A percentile compares a stretch with the other conserved stretches of the same genome.
Conservation (phyloP, 2,113 vertebrate genomes). For the Gambusia affinis region DNA sequence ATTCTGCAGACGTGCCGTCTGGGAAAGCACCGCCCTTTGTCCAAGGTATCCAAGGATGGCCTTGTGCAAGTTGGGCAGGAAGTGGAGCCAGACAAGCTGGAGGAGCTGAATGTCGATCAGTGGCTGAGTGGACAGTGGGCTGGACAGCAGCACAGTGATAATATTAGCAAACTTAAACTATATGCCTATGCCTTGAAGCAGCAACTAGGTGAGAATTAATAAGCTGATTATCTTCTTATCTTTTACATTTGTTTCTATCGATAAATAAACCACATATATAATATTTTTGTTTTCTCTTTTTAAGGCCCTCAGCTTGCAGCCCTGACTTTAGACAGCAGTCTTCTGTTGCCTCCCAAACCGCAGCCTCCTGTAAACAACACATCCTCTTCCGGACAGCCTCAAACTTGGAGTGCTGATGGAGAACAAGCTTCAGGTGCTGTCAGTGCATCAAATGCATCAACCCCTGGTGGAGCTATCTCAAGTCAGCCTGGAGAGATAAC, state of each 20-base stretch:
- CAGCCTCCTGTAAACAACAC: slow-evolving; percentile 71
- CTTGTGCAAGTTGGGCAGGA: slow-evolving; percentile 89
- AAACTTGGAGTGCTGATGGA: slow-evolving; percentile 68
- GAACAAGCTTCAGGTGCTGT: slow-evolving; percentile 74
- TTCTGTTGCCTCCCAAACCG: slow-evolving; percentile 88
- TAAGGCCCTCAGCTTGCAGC: slow-evolving; percentile 91
- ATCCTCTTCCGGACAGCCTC: slow-evolving; percentile 63
- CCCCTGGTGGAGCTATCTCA: slow-evolving; percentile 59
- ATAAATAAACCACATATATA: not conserved
- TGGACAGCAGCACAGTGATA: slow-evolving; percentile 89
- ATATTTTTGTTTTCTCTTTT: not conserved
- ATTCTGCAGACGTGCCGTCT: slow-evolving; percentile 89
- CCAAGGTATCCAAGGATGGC: slow-evolving; percentile 92
- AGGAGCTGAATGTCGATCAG: slow-evolving; percentile 88
- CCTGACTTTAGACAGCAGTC: slow-evolving; percentile 89
- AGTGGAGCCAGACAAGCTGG: slow-evolving; percentile 79
- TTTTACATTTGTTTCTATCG: not conserved
- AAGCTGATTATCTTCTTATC: not conserved
- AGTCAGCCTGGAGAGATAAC: slow-evolving; percentile 76
- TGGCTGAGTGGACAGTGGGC: slow-evolving; percentile 90
- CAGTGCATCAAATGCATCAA: slow-evolving; percentile 69
- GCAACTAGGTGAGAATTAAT: slow-evolving; percentile 85
- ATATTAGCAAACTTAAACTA: slow-evolving; percentile 93
- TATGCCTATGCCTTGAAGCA: slow-evolving; percentile 93
- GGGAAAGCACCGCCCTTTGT: slow-evolving; percentile 94